Evolutionary conservation across 2,888 invertebrate species (phyloP), one percentile per base, ranked within the genome.

Genomic region (Sinodicranocentrus sp.): DNA sequence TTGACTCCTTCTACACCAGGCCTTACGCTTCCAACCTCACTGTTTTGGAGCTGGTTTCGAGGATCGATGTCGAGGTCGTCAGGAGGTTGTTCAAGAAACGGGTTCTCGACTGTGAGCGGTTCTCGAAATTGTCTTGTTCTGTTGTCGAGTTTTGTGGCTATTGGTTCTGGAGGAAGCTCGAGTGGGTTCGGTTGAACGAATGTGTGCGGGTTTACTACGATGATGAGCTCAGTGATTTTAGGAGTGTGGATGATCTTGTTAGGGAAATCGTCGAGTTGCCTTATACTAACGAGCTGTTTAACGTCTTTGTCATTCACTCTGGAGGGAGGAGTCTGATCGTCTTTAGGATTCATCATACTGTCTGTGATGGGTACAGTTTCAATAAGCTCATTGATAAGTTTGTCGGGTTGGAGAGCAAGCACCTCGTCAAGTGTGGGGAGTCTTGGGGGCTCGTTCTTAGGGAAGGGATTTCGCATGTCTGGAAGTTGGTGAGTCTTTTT

Each of bases 291-390:
- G 72, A 43, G 21, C 78, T 85, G 1, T 84, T 88, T 21, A 75
- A 75, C 86, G 85, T 52, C 68, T 48, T 6, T 71, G 54, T 65
- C 25, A 28, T 54, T 65, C 79, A 15, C 76, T 85, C 43, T 85
- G 88, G 88, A 85, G 86, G 73, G 25, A 80, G 85, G 67, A 84
- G 76, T 43, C 70, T 86, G 0, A 26, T 88, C 23, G 86, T 85
- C 15, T 85, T 88, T 44, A 76, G 88, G 61, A 82, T 88, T 48
- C 88, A 88, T 67, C 88, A 88, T 48, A 84, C 86, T 5, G 79
- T 87, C 6, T 87, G 87, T 21, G 88, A 88, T 75, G 88, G 88
- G 17, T 88, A 88, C 77, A 86, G 86, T 48, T 86, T 87, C 72
- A 88, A 88, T 76, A 86, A 87, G 72, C 59, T 88, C 25, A 76